Evolutionary conservation across 2,113 vertebrate species (phyloP).

Genomic region (Emydocephalus ijimae): DNA sequence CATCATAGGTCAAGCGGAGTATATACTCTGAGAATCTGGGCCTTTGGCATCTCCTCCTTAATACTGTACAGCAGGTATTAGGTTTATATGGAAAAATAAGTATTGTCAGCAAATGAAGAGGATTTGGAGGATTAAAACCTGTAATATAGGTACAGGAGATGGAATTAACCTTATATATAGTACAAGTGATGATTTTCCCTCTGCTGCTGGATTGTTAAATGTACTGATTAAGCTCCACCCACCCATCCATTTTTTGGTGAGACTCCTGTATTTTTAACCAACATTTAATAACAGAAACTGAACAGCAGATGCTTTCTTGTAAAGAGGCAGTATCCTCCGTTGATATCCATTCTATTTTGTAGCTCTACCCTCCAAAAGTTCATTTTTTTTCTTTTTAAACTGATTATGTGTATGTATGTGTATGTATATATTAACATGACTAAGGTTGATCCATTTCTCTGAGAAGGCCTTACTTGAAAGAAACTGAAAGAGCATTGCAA

Average conservation of each 20-base stretch:
- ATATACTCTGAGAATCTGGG: slow-evolving; percentile 27
- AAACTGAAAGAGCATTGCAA: not conserved
- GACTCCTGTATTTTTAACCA: not conserved
- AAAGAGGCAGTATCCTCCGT: not conserved
- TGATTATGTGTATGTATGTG: not conserved
- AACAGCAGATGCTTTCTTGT: not conserved
- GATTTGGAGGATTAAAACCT: not conserved
- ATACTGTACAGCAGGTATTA: slow-evolving; percentile 9
- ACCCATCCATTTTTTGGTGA: not conserved
- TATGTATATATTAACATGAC: not conserved
- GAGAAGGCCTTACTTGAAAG: not conserved
- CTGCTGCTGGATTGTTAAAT: not conserved
- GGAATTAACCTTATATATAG: slow-evolving; percentile 12
- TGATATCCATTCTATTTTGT: not conserved
- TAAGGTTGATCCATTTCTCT: not conserved
- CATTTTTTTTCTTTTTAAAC: not conserved
- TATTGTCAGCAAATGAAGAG: not conserved
- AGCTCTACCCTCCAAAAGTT: not conserved
- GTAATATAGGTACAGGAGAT: not conserved
- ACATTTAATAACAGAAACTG: not conserved
- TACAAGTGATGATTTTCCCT: not conserved
- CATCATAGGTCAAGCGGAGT: slow-evolving; percentile 21
- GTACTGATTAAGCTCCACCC: not conserved
- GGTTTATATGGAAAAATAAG: not conserved
- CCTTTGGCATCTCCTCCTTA: slow-evolving; percentile 31